phyloP scores from a whole-genome alignment of 2,888 invertebrate species.

The Epirrita christyi region DNA sequence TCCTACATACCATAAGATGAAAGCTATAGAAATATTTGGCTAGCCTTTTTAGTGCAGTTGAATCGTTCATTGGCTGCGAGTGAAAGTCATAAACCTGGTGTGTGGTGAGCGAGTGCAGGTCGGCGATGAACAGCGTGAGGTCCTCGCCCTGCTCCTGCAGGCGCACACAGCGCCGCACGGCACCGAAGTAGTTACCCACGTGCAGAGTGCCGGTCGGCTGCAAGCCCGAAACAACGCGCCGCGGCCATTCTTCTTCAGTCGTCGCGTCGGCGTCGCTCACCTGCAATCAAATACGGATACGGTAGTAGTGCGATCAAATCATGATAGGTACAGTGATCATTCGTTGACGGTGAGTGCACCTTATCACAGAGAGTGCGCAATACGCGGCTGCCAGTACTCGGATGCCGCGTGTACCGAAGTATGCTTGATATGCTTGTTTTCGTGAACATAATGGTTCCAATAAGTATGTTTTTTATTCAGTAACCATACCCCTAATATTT shows the following conservation, averaged over 20 bases:
- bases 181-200: constrained; percentile 98
- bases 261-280: constrained; percentile 8
- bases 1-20: no score
- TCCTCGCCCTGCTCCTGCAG: constrained; percentile 90
- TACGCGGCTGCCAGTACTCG: background rate
- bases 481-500: no score
- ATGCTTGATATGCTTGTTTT: constrained; percentile 10
- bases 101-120: constrained; percentile 96
- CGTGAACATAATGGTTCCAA: constrained; percentile 1
- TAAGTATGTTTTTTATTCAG: background rate
- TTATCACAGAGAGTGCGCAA: constrained; percentile 15
- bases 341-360: constrained; percentile 9
- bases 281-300: background rate
- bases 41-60: no score
- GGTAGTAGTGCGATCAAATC: background rate
- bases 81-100: constrained; percentile 56
- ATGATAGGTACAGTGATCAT: background rate
- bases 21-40: no score
- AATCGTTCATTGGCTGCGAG: no score
- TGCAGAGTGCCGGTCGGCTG: constrained; percentile 98
- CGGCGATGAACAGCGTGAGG: constrained; percentile 93
- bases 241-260: constrained; percentile 66
- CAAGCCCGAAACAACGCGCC: constrained; percentile 94
- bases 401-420: constrained; percentile 9
- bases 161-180: constrained; percentile 93